phyloP scores from a whole-genome alignment of 2,113 vertebrate species.

The Pelecanoides urinatrix region DNA sequence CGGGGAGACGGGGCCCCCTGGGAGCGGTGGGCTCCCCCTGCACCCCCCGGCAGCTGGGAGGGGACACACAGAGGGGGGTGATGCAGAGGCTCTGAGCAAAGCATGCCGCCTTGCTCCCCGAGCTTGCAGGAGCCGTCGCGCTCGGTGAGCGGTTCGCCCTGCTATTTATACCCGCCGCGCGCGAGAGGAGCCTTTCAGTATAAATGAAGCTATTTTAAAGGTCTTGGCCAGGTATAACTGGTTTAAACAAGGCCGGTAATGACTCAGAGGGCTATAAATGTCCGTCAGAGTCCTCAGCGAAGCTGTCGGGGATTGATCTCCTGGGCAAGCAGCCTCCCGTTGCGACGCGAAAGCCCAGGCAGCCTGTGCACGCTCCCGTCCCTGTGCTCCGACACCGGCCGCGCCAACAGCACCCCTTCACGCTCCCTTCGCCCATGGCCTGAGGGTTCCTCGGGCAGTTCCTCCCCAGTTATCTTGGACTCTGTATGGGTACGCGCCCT shows the following conservation, averaged over 20 bases:
- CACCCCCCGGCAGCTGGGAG: rapidly evolving
- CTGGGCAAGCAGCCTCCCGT: background rate
- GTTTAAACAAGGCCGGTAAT: constrained; percentile 59
- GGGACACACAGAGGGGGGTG: background rate
- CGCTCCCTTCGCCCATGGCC: rapidly evolving
- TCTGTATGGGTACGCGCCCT: background rate
- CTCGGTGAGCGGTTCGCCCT: background rate
- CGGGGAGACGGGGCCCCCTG: background rate
- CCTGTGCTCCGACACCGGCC: rapidly evolving
- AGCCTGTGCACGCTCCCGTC: rapidly evolving
- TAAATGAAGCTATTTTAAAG: constrained; percentile 68
- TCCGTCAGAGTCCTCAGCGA: background rate
- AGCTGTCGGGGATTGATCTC: constrained; percentile 3
- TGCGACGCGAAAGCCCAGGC: background rate
- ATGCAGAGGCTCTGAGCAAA: background rate
- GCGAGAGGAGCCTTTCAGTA: constrained; percentile 6
- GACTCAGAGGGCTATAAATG: constrained; percentile 66
- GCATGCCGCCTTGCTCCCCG: rapidly evolving
- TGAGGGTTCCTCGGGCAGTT: rapidly evolving
- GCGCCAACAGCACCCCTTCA: background rate
- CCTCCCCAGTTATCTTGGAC: rapidly evolving
- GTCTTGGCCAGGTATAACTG: constrained; percentile 67
- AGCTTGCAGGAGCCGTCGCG: background rate
- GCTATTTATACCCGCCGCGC: constrained; percentile 47
- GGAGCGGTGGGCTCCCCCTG: background rate